Base-by-base conservation (phyloP, 2,888 invertebrate species). In the Eupithecia abbreviata region DNA sequence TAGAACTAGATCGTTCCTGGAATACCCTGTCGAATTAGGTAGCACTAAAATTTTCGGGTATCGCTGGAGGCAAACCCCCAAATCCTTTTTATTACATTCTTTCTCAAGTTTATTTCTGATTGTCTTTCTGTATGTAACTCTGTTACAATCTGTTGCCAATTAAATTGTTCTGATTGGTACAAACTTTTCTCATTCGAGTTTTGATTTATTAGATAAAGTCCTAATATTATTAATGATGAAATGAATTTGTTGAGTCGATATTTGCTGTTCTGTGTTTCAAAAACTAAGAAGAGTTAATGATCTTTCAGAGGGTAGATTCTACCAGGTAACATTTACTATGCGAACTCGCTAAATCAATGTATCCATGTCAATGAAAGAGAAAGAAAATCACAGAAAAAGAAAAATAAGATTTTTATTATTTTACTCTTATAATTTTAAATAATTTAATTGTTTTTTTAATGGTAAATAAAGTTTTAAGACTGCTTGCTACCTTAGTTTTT, bases 111-210 rank as follows among this genome's bases (percentile, higher is more conserved):
- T 13, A 65, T 65, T 18, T 58, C 51, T 55, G 15, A 65, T 65
- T 65, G 65, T 65, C 41, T 65, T 13, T 65, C 65, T 65, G 65
- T 65, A 4, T 2, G 7, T 51, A 15, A 18, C 55, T 55, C 55
- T 18, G 55, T 18, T 58, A 58, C 55, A 18, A 18, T 58, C 18
- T 58, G 55, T 58, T 58, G 13, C 41, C 65, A 65, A 65, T 65
- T 65, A 43, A 67, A 43, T 42, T 67, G 15, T n/a, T 13, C 41
- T n/a, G 42, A 67, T 67, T 67, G 67, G 43, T 7, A 67, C 67
- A 67, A 67, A 67, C 43, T 67, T 67, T 67, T 67, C 67, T 42
- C 43, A 67, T 67, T 7, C 4, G 42, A 67, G 42, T 43, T 43
- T 15, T 43, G 67, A 67, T 67, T 67, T 67, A 67, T 67, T 15